These are phyloP conservation scores for Augochlora pura DNA, from an alignment of 1,140 invertebrate species.

Conservation along the genomic window DNA sequence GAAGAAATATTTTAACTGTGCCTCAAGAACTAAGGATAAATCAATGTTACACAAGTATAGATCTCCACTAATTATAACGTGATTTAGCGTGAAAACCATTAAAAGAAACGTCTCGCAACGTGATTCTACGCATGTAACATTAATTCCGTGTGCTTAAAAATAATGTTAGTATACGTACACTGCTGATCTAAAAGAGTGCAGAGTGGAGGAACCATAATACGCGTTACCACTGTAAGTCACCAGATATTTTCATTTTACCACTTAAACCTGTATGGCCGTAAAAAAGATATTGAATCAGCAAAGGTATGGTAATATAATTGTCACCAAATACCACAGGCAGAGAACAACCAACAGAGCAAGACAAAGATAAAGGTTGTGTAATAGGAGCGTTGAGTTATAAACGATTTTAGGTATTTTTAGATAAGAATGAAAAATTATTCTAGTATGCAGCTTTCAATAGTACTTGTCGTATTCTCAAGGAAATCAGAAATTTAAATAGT, in stretches of 20 bases:
- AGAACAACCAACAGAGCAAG: slow-evolving; percentile 45
- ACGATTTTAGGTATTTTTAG: neutral
- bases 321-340: slow-evolving; percentile 49
- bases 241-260: slow-evolving; percentile 62
- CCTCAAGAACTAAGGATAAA: slow-evolving; percentile 36
- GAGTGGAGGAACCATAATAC: slow-evolving; percentile 72
- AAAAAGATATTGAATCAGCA: slow-evolving; percentile 33
- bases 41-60: slow-evolving; percentile 49
- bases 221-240: slow-evolving; percentile 75
- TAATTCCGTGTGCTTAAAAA: slow-evolving; percentile 54
- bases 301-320: slow-evolving; percentile 26
- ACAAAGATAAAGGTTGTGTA: slow-evolving; percentile 45
- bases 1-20: slow-evolving; percentile 57
- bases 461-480: neutral
- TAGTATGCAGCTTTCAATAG: neutral
- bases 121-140: slow-evolving; percentile 39
- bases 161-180: slow-evolving; percentile 70
- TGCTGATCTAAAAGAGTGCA: slow-evolving; percentile 74
- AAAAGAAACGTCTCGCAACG: neutral
- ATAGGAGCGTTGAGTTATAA: slow-evolving; percentile 25
- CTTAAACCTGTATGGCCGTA: slow-evolving; percentile 23
- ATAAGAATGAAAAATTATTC: neutral
- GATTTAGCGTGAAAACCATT: slow-evolving; percentile 16
- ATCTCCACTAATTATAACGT: slow-evolving; percentile 2
- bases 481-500: neutral